Conservation (phyloP, 2,113 vertebrate genomes). For the Pelecanoides urinatrix region DNA sequence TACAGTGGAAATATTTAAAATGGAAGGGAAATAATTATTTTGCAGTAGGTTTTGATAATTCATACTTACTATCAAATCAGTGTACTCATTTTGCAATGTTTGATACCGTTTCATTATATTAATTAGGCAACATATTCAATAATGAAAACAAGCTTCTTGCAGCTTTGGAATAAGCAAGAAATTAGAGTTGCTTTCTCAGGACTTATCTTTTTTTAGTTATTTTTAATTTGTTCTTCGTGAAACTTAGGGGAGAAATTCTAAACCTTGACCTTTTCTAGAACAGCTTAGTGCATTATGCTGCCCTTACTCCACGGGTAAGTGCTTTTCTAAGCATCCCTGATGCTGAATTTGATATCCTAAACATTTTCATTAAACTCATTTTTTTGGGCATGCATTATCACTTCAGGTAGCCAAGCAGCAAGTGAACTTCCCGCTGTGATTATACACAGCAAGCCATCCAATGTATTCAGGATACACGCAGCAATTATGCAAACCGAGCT, state of each 20-base stretch:
- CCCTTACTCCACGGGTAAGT: neutral
- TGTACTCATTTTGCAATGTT: neutral
- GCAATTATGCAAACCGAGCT: neutral
- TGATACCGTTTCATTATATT: neutral
- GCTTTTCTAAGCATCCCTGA: conserved; percentile 9
- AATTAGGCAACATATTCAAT: neutral
- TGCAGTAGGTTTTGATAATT: neutral
- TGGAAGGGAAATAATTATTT: neutral
- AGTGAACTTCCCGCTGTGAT: neutral
- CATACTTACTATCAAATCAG: neutral
- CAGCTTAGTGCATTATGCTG: neutral
- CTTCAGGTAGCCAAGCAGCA: conserved; percentile 13
- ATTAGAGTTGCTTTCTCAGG: neutral
- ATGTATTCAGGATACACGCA: accelerated
- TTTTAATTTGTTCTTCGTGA: neutral
- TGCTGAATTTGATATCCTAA: conserved; percentile 30
- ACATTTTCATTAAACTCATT: conserved; percentile 44
- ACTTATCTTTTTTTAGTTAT: neutral
- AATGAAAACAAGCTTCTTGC: neutral
- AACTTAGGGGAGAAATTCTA: neutral
- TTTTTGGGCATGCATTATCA: conserved; percentile 28
- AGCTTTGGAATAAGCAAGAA: neutral
- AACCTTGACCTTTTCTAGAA: neutral
- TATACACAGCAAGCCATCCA: neutral
- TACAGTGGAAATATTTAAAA: neutral